Conservation (phyloP, 2,888 invertebrate genomes). For the Nemapogon koenigi region DNA sequence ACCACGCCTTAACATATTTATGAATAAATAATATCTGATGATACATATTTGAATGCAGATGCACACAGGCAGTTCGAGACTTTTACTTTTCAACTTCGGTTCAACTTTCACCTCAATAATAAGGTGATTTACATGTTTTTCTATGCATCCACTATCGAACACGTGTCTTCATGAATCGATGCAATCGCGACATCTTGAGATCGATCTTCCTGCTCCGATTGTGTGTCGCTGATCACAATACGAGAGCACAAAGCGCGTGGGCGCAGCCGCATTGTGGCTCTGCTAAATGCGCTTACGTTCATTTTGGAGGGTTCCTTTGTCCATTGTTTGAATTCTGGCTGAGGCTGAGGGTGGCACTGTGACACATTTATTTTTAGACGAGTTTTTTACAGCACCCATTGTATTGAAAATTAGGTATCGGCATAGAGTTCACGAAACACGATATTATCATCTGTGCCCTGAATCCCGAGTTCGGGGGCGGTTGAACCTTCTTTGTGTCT, state of each 20-base stretch:
- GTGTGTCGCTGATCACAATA: constrained; percentile 27
- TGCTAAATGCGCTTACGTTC: constrained; percentile 33
- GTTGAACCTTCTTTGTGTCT: background rate
- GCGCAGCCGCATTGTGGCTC: constrained; percentile 41
- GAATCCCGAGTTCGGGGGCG: constrained; percentile 18
- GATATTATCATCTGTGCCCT: constrained; percentile 41
- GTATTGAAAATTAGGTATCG: constrained; percentile 61
- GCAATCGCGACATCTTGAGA: constrained; percentile 29
- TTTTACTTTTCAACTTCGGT: constrained; percentile 53
- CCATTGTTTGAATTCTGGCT: constrained; percentile 41
- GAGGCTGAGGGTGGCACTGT: constrained; percentile 54
- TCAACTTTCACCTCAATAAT: constrained; percentile 60
- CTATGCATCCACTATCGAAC: constrained; percentile 20
- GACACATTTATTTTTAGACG: constrained; percentile 60
- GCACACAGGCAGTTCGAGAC: constrained; percentile 39
- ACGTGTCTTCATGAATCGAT: constrained; percentile 25
- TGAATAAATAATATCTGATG: constrained; percentile 36
- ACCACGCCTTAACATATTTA: constrained; percentile 24
- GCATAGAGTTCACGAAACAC: constrained; percentile 50
- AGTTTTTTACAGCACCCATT: constrained; percentile 57
- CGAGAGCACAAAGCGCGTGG: constrained; percentile 28
- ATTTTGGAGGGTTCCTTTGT: constrained; percentile 39
- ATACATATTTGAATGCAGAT: constrained; percentile 40
- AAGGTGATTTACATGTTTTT: constrained; percentile 47
- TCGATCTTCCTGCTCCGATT: constrained; percentile 40